These are phyloP conservation scores for Liodrosophila aerea DNA, from an alignment of 2,888 invertebrate species.

Conservation along the genomic window DNA sequence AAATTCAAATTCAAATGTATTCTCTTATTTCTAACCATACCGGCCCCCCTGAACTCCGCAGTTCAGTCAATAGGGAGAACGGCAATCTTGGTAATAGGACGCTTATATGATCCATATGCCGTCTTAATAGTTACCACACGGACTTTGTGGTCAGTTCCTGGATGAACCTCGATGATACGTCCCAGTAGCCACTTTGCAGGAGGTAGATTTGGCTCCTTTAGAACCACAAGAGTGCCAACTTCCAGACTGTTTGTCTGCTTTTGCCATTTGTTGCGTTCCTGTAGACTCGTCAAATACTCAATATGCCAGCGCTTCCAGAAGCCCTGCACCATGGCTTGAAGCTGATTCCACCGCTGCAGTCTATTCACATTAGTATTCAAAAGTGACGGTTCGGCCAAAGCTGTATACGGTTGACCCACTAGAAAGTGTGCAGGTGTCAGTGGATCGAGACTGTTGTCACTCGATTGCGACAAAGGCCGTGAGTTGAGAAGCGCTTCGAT, in stretches of 20 bases:
- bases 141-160: slow-evolving; percentile 25
- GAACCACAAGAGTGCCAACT: slow-evolving; percentile 12
- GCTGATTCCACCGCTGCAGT: slow-evolving; percentile 15
- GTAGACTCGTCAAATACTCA: slow-evolving; percentile 27
- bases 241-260: slow-evolving; percentile 3
- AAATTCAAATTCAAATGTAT: no score
- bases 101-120: slow-evolving; percentile 5
- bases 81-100: slow-evolving; percentile 1
- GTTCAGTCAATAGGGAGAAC: no score
- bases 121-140: slow-evolving; percentile 32
- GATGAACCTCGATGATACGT: slow-evolving; percentile 13
- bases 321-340: slow-evolving; percentile 30
- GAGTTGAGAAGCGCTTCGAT: slow-evolving; percentile 19
- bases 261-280: slow-evolving; percentile 34
- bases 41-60: no score
- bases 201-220: slow-evolving; percentile 35
- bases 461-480: slow-evolving; percentile 2
- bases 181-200: slow-evolving; percentile 34
- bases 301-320: slow-evolving; percentile 37
- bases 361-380: slow-evolving; percentile 15
- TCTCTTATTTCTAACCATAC: no score
- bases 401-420: slow-evolving; percentile 20
- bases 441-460: neutral
- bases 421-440: neutral
- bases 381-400: slow-evolving; percentile 19